These are phyloP conservation scores for Ranitomeya variabilis DNA, from an alignment of 2,113 vertebrate genomes.

Conservation along the genomic window DNA sequence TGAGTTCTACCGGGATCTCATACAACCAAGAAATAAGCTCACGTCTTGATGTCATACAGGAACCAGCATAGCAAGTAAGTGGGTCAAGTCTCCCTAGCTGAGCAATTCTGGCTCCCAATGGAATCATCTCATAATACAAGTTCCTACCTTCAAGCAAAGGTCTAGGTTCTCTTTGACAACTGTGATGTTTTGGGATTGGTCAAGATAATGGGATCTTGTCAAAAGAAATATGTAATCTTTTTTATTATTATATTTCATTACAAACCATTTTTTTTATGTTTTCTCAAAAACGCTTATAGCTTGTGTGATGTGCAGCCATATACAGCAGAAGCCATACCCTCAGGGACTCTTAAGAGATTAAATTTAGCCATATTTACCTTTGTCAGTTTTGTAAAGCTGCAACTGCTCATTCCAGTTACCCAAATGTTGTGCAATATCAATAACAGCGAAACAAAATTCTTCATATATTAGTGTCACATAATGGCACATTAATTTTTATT, in stretches of 20 bases:
- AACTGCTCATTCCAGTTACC: background rate
- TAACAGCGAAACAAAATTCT: background rate
- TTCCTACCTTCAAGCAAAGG: background rate
- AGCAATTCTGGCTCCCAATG: background rate
- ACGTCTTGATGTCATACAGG: background rate
- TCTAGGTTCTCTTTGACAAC: background rate
- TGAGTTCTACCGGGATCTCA: background rate
- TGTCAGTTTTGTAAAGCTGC: background rate
- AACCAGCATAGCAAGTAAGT: background rate
- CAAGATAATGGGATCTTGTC: conserved; percentile 4
- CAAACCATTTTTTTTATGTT: background rate
- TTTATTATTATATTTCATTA: background rate
- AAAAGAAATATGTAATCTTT: background rate
- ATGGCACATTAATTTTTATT: conserved; percentile 2
- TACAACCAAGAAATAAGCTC: background rate
- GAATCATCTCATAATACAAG: background rate
- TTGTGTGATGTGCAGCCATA: background rate
- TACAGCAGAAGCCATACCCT: background rate
- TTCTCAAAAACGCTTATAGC: background rate
- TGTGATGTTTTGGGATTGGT: background rate
- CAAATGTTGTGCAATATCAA: background rate
- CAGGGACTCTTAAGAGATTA: background rate
- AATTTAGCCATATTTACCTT: background rate
- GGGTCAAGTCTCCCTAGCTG: background rate
- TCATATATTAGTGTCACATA: conserved; percentile 2